Percentiles rank a stretch among this genome's conserved stretches.
These are phyloP conservation scores for Thymelicus acteon DNA, from an alignment of 2,888 invertebrate genomes.

Conservation along the genomic window DNA sequence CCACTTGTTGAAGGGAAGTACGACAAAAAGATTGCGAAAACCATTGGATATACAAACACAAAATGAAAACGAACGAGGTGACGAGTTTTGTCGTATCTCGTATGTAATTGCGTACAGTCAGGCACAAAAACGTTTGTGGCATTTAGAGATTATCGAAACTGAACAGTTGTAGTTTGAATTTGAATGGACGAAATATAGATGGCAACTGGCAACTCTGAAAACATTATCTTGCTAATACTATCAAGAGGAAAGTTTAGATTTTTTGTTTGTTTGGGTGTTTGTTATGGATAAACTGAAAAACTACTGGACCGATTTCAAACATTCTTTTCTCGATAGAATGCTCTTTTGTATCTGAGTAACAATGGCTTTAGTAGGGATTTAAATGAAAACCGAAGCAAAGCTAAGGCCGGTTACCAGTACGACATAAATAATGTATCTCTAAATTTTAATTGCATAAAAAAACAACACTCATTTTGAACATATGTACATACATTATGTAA, in stretches of 20 bases:
- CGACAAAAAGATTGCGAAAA: constrained; percentile 32
- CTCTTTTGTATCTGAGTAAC: no score
- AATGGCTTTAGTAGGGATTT: no score
- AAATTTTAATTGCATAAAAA: background rate
- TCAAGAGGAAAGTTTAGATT: no score
- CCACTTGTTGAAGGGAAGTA: constrained; percentile 33
- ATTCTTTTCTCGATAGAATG: no score
- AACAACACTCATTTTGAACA: background rate
- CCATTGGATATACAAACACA: constrained; percentile 24
- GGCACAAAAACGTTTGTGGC: background rate
- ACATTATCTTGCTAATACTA: no score
- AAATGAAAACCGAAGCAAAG: no score
- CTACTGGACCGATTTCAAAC: no score
- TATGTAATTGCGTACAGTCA: constrained; percentile 4
- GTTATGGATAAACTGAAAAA: no score
- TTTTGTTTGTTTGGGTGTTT: no score
- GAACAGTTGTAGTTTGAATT: background rate
- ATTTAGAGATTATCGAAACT: background rate
- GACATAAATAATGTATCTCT: background rate
- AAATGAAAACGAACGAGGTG: constrained; percentile 25
- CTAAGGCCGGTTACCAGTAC: background rate
- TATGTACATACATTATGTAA: background rate
- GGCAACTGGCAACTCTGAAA: no score
- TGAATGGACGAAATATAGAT: no score
- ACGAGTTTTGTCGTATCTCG: background rate